Percentiles rank a stretch among this genome's conserved stretches.
phyloP scores from a whole-genome alignment of 2,113 vertebrate genomes.

The Psophia crepitans region DNA sequence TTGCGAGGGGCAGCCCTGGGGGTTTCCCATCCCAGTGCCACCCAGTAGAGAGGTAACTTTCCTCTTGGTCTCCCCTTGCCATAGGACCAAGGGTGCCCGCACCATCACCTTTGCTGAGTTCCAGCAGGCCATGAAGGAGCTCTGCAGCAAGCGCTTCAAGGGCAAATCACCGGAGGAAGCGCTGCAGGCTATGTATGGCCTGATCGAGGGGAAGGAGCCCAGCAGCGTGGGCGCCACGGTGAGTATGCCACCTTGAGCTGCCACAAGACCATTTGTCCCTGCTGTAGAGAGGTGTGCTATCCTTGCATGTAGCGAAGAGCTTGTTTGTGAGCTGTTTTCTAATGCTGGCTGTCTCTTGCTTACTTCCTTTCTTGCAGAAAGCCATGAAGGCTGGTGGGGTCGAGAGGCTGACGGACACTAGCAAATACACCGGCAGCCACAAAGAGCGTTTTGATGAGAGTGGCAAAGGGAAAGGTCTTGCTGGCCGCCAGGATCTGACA shows the following conservation, averaged over 20 bases:
- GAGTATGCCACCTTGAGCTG: conserved; percentile 27
- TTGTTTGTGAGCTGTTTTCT: not conserved
- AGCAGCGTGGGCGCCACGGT: conserved; percentile 77
- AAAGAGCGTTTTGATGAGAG: conserved; percentile 86
- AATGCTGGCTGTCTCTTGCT: not conserved
- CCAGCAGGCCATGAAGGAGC: conserved; percentile 80
- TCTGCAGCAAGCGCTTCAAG: conserved; percentile 83
- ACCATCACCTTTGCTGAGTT: conserved; percentile 87
- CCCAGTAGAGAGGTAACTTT: not conserved
- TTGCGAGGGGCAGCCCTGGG: rapidly evolving
- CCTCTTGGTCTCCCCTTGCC: not conserved
- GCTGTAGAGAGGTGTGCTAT: too few relatives aligned
- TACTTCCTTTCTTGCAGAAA: conserved; percentile 73
- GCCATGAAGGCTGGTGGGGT: conserved; percentile 74
- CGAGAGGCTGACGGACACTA: conserved; percentile 81
- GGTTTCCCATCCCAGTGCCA: not conserved
- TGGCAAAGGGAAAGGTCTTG: conserved; percentile 84
- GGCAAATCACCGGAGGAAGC: conserved; percentile 79
- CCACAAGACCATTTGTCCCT: rapidly evolving
- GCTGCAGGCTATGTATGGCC: conserved; percentile 72
- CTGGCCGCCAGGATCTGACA: conserved; percentile 69
- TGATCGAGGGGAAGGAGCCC: conserved; percentile 83
- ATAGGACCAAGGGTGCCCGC: conserved; percentile 78
- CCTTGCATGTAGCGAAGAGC: not conserved
- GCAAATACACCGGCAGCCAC: conserved; percentile 85